Evolutionary conservation across 2,797 vertebrate species (phyloP).

Genomic region (Gymnothorax javanicus): DNA sequence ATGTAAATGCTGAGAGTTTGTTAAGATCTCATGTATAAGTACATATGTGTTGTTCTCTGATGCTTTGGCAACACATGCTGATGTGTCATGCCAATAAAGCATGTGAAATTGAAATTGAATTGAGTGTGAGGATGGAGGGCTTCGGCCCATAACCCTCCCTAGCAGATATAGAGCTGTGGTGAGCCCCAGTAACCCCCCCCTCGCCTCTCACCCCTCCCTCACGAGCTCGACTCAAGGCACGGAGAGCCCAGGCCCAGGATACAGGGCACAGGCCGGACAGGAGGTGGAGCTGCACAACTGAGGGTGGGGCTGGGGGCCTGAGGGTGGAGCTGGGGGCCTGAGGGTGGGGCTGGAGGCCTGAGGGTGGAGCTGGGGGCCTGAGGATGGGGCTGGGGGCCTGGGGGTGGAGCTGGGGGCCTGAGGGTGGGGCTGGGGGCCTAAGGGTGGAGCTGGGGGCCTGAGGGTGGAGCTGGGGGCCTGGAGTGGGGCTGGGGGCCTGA

Average conservation of each 20-base stretch:
- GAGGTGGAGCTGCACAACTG: constrained; percentile 54
- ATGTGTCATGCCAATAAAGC: too few species aligned
- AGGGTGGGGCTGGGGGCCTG: constrained; percentile 55
- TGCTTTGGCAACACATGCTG: too few species aligned
- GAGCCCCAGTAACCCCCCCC: constrained; percentile 64
- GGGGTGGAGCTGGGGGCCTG: constrained; percentile 45
- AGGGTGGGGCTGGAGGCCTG: too few species aligned
- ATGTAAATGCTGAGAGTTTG: too few species aligned
- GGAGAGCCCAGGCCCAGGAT: background rate
- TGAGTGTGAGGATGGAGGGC: constrained; percentile 31
- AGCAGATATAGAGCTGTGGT: constrained; percentile 98
- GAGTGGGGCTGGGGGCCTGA: too few species aligned
- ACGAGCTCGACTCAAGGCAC: too few species aligned
- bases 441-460: constrained; percentile 55
- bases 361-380: constrained; percentile 48
- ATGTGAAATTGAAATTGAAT: too few species aligned
- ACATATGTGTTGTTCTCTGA: too few species aligned
- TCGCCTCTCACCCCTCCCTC: constrained; percentile 53
- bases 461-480: constrained; percentile 59
- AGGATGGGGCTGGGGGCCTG: too few species aligned
- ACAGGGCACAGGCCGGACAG: constrained; percentile 49
- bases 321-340: constrained; percentile 48
- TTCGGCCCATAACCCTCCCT: constrained; percentile 86
- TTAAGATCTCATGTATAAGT: too few species aligned
- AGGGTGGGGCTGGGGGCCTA: constrained; percentile 48